Conservation (phyloP, 2,888 invertebrate genomes). For the Limnephilus rhombicus region DNA sequence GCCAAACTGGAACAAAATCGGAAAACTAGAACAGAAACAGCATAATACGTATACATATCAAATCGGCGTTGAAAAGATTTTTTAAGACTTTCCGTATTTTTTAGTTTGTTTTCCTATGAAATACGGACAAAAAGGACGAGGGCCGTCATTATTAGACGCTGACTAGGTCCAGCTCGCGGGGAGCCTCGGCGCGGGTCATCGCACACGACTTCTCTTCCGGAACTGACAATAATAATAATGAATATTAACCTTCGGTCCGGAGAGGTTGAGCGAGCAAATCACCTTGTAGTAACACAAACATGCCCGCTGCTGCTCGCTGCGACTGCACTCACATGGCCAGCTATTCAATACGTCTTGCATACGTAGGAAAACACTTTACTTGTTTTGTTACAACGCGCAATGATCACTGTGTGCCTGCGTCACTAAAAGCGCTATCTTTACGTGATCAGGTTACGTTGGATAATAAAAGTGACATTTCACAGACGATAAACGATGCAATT, state of each 20-base stretch:
- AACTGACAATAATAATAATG: slow-evolving; percentile 34
- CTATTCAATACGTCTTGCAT: background rate
- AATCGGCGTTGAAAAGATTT: background rate
- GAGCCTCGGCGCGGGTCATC: slow-evolving; percentile 56
- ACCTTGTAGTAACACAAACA: slow-evolving; percentile 41
- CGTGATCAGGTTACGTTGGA: background rate
- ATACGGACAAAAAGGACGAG: background rate
- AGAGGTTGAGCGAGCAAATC: slow-evolving; percentile 56
- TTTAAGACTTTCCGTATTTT: background rate
- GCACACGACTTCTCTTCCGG: slow-evolving; percentile 58
- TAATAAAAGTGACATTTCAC: background rate
- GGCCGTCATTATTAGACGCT: background rate
- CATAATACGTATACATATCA: background rate
- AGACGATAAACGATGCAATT: background rate
- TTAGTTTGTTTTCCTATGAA: background rate
- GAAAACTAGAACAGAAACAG: background rate
- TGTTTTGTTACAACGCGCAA: background rate
- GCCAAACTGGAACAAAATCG: background rate
- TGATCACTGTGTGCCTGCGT: background rate
- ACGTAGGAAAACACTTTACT: background rate
- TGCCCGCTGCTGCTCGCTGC: slow-evolving; percentile 19
- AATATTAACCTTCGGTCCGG: slow-evolving; percentile 54
- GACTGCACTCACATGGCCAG: background rate
- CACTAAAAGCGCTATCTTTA: background rate
- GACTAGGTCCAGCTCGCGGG: background rate